Conservation (phyloP, 2,888 invertebrate species). For the Drosophila neutralis region DNA sequence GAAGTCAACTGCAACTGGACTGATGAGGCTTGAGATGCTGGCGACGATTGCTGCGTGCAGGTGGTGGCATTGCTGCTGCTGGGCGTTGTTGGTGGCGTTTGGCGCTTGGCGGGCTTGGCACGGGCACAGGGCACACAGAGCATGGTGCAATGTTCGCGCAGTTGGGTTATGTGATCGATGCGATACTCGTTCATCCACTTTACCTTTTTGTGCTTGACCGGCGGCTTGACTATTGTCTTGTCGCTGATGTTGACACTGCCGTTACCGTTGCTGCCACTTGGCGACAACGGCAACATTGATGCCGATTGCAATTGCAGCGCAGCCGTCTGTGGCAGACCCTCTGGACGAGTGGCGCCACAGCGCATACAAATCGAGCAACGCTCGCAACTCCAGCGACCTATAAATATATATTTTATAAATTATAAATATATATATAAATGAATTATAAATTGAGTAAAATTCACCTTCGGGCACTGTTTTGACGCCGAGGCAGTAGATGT, state of each 20-base stretch:
- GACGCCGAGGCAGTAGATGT: slow-evolving; percentile 95
- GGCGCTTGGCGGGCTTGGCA: slow-evolving; percentile 70
- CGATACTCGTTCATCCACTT: slow-evolving; percentile 85
- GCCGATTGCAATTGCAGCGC: slow-evolving; percentile 8
- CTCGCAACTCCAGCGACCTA: slow-evolving; percentile 94
- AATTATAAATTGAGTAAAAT: slow-evolving; percentile 36
- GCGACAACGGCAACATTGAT: slow-evolving; percentile 25
- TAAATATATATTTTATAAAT: slow-evolving; percentile 12
- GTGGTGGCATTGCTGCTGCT: slow-evolving; percentile 9
- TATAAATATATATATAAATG: not conserved
- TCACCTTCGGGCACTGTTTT: slow-evolving; percentile 91
- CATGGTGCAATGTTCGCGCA: slow-evolving; percentile 85
- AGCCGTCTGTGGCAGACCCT: slow-evolving; percentile 79
- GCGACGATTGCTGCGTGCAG: slow-evolving; percentile 24
- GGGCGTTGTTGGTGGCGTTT: slow-evolving; percentile 35
- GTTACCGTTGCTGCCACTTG: slow-evolving; percentile 37
- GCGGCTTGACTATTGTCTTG: slow-evolving; percentile 65
- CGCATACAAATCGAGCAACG: slow-evolving; percentile 90
- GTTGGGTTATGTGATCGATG: slow-evolving; percentile 83
- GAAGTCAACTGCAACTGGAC: slow-evolving; percentile 8
- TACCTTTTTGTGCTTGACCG: slow-evolving; percentile 74
- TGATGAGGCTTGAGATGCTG: slow-evolving; percentile 7
- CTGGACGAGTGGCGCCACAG: slow-evolving; percentile 87
- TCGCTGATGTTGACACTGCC: slow-evolving; percentile 18
- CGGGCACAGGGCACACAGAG: slow-evolving; percentile 87